A percentile compares a stretch with the other conserved stretches of the same genome.
Conservation (phyloP, 2,888 invertebrate genomes). For the Syrista parreyssii region DNA sequence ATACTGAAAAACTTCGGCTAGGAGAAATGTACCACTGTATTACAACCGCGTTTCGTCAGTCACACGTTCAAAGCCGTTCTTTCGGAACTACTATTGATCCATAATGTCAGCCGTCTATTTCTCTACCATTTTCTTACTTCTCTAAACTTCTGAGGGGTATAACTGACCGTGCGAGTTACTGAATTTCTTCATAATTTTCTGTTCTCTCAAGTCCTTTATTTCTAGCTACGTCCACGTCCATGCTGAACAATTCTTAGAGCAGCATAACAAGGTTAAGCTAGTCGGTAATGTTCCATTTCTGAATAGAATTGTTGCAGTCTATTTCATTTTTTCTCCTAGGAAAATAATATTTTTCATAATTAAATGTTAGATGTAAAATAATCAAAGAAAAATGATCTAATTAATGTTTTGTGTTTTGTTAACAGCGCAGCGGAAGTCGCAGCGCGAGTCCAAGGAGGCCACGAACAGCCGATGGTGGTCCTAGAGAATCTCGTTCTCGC, state of each 20-base stretch:
- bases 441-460: conserved; percentile 59
- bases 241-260: neutral
- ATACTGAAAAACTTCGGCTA: neutral
- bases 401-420: conserved; percentile 15
- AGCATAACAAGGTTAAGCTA: neutral
- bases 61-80: conserved; percentile 6
- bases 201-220: neutral
- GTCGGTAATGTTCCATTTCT: neutral
- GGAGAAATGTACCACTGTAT: neutral
- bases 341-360: neutral
- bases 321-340: neutral
- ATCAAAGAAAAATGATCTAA: neutral
- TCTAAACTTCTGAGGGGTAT: conserved; percentile 3
- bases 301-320: neutral
- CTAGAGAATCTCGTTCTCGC: conserved; percentile 59
- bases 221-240: neutral
- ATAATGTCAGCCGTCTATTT: neutral
- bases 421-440: conserved; percentile 55
- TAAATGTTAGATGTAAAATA: neutral
- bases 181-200: neutral
- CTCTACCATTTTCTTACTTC: conserved; percentile 8
- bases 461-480: conserved; percentile 49
- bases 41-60: neutral
- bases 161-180: conserved; percentile 26
- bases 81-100: conserved; percentile 28